Conservation (phyloP, 1,140 invertebrate genomes). For the Megalonaias nervosa region DNA sequence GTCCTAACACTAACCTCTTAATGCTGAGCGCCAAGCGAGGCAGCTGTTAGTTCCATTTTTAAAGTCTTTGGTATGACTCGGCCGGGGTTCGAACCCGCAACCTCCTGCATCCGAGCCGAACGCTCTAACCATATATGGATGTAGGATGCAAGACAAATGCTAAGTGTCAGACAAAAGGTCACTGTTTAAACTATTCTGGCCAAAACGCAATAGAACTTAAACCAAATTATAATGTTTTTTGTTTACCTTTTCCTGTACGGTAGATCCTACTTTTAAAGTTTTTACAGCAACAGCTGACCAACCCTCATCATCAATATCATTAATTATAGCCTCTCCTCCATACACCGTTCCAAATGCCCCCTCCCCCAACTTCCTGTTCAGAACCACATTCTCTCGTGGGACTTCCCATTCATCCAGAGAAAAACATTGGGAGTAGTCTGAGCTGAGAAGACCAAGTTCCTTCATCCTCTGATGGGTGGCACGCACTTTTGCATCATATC, state of each 20-base stretch:
- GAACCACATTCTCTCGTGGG: conserved; percentile 85
- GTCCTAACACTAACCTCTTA: too few relatives aligned
- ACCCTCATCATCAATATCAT: conserved; percentile 75
- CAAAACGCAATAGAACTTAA: too few relatives aligned
- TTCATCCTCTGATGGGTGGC: conserved; percentile 82
- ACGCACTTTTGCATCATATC: conserved; percentile 82
- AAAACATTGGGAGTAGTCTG: conserved; percentile 70
- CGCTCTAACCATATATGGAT: too few relatives aligned
- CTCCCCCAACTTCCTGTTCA: conserved; percentile 90
- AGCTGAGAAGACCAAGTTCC: conserved; percentile 78
- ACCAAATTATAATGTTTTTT: background rate
- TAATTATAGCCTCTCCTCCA: conserved; percentile 81
- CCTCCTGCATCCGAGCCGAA: too few relatives aligned
- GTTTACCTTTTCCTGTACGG: conserved; percentile 83
- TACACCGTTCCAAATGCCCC: conserved; percentile 93
- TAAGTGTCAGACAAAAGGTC: too few relatives aligned
- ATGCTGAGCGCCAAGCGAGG: too few relatives aligned
- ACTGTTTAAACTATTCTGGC: too few relatives aligned
- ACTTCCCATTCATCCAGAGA: conserved; percentile 90
- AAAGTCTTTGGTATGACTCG: too few relatives aligned
- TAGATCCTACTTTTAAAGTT: conserved; percentile 87
- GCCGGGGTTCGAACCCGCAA: too few relatives aligned
- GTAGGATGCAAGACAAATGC: too few relatives aligned
- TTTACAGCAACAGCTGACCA: conserved; percentile 94
- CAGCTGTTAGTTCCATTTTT: too few relatives aligned